Percentiles rank a stretch among this genome's conserved stretches.
Conservation (phyloP, 2,888 invertebrate genomes). For the Microplitis manilae region DNA sequence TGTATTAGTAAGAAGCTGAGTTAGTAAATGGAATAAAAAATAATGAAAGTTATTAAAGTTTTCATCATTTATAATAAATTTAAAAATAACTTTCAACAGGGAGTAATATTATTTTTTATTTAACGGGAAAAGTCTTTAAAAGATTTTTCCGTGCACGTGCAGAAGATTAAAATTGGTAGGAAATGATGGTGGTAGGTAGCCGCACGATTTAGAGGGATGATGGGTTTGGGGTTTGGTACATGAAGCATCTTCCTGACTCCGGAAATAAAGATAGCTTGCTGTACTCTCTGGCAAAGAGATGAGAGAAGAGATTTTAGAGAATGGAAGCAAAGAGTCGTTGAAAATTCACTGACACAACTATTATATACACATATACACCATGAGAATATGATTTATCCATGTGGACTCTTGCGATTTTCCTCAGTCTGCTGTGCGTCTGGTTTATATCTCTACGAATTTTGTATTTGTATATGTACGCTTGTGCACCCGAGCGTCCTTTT, state of each 20-base stretch:
- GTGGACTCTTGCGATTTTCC: slow-evolving; percentile 14
- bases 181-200: slow-evolving; percentile 54
- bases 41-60: background rate
- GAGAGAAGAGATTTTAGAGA: slow-evolving; percentile 5
- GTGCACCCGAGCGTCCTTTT: slow-evolving; percentile 14
- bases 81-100: background rate
- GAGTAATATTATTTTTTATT: slow-evolving; percentile 8
- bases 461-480: background rate
- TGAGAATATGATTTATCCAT: slow-evolving; percentile 12
- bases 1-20: background rate
- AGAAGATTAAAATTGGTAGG: slow-evolving; percentile 56
- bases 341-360: slow-evolving; percentile 12
- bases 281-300: background rate
- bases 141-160: slow-evolving; percentile 50
- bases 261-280: slow-evolving; percentile 38
- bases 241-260: slow-evolving; percentile 25
- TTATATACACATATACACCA: background rate
- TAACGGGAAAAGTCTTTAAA: slow-evolving; percentile 3
- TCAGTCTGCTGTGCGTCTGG: background rate
- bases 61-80: background rate
- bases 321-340: slow-evolving; percentile 8
- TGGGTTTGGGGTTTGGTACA: slow-evolving; percentile 33
- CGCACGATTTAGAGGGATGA: slow-evolving; percentile 17
- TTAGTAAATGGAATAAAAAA: background rate
- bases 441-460: background rate